Evolutionary conservation across 35 echinoderm and acorn worm species (phyloP), one percentile per base, ranked within the genome.

Genomic region (Apostichopus californicus): DNA sequence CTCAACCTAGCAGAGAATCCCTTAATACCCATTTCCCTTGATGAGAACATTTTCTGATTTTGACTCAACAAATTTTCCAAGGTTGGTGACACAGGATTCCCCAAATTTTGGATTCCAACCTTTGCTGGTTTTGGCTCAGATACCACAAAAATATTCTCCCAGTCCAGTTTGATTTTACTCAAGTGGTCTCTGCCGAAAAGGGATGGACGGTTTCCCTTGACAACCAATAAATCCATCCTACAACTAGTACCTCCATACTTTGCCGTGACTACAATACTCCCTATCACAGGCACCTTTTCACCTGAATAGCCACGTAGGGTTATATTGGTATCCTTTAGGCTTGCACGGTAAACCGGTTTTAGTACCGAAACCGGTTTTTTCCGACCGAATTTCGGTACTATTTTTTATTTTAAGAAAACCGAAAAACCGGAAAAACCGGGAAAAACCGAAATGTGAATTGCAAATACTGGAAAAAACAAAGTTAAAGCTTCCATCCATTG

Each of bases 111-210:
- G 77, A 46, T 46, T 78, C 28, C 28, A 23, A 78, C 8, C 6
- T 78, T 78, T 78, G 77, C 28, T 23, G n/a, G n/a, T 78, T 78
- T 21, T 78, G 77, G 28, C 77, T 78, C 28, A 23, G 77, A 78
- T 17, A 78, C n/a, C 8, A 78, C 77, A 78, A 78, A 78, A 78
- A 78, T 46, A 23, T 21, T 23, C 5, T 17, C 77, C 77, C 77
- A 78, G n/a, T 21, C 20, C n/a, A 78, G 77, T 46, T 78, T 78
- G n/a, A 78, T 23, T 78, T 78, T 78, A 17, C 28, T 78, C 20
- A 78, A 78, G 17, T 78, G 8, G 28, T 78, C 77, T 46, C 77
- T 78, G 77, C 77, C 77, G 28, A 78, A 78, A 78, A 78, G 77
- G n/a, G 77, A 78, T 78, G 77, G 77, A 46, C 77, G 77, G 28